A percentile compares a stretch with the other conserved stretches of the same genome.
phyloP scores from a whole-genome alignment of 1,140 invertebrate genomes.

The Rhyzopertha dominica region DNA sequence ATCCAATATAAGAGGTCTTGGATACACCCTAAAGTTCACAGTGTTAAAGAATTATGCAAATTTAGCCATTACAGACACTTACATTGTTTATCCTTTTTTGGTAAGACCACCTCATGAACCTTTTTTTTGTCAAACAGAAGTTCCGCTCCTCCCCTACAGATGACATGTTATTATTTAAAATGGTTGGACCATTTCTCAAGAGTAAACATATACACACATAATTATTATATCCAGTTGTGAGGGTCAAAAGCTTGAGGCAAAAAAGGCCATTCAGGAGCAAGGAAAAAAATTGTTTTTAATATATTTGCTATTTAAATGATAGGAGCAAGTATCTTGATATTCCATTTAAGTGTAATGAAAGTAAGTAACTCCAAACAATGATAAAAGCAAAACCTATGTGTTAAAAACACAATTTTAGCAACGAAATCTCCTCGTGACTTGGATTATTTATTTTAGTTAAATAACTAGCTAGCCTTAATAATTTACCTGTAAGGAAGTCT shows the following conservation, averaged over 20 bases:
- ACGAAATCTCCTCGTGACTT: no score
- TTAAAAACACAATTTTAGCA: no score
- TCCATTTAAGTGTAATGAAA: not conserved
- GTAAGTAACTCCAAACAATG: no score
- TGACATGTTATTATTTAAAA: conserved; percentile 17
- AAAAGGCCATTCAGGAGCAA: not conserved
- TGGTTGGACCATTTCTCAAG: conserved; percentile 4
- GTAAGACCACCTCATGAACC: conserved; percentile 61
- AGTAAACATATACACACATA: not conserved
- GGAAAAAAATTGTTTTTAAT: not conserved
- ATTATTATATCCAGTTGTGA: not conserved
- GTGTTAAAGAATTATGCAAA: not conserved
- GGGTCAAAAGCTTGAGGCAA: not conserved
- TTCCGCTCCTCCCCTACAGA: conserved; percentile 80
- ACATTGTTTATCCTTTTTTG: conserved; percentile 42
- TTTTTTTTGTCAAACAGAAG: conserved; percentile 80
- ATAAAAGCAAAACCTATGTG: no score
- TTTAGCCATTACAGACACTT: conserved; percentile 17
- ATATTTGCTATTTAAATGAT: not conserved
- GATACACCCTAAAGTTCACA: conserved; percentile 61
- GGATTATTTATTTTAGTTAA: no score
- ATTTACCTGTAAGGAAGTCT: no score
- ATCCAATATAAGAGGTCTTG: conserved; percentile 70
- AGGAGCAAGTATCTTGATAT: not conserved
- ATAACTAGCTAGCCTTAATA: no score